Conservation (phyloP, 2,888 invertebrate genomes). For the Philhelius pedissequus region DNA sequence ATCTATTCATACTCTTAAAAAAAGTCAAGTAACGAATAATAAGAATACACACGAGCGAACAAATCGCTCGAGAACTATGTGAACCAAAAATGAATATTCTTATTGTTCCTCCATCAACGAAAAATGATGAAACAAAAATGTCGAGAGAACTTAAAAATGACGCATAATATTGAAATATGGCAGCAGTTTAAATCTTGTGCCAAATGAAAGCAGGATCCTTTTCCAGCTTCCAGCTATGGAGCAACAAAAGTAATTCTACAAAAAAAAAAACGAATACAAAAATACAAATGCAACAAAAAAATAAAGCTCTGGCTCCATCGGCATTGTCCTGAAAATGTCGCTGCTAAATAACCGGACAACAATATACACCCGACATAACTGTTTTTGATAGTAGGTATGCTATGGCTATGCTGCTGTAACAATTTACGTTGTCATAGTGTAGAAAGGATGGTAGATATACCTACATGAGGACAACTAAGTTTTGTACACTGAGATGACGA, state of each 20-base stretch:
- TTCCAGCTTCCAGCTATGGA: constrained; percentile 50
- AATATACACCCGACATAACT: constrained; percentile 49
- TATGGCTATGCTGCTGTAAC: constrained; percentile 7
- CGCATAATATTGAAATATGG: constrained; percentile 41
- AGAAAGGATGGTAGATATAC: not conserved
- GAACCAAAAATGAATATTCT: constrained; percentile 9
- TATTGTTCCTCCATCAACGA: constrained; percentile 14
- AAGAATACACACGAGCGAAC: not conserved
- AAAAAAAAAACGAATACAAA: not conserved
- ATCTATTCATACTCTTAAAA: too few relatives aligned
- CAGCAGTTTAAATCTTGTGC: constrained; percentile 41
- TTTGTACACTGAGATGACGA: not conserved
- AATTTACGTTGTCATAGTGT: constrained; percentile 5
- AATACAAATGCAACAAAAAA: not conserved
- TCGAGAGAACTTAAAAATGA: constrained; percentile 31
- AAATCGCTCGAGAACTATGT: constrained; percentile 36
- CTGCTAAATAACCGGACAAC: constrained; percentile 63
- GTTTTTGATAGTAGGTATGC: constrained; percentile 34
- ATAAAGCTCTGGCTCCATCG: constrained; percentile 23
- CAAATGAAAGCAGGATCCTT: constrained; percentile 41
- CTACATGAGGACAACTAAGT: not conserved
- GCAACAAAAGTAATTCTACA: constrained; percentile 43
- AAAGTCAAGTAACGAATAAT: constrained; percentile 6
- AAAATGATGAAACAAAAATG: not conserved
- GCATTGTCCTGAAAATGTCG: constrained; percentile 65